Evolutionary conservation across 2,113 vertebrate species (phyloP).

Genomic region (Tetrao urogallus): DNA sequence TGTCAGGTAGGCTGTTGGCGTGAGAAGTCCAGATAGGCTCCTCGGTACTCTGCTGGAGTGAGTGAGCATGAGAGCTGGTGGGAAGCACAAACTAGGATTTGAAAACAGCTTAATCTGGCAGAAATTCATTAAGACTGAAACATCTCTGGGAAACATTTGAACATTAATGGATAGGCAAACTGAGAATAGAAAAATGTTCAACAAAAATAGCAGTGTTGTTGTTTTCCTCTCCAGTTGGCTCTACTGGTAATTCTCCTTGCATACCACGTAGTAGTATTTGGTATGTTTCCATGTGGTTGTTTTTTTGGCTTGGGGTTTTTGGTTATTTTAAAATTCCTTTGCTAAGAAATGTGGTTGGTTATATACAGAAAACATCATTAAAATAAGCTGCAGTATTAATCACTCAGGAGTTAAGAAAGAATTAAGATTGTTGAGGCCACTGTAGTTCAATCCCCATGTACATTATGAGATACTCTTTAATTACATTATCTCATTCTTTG

Average conservation of each 20-base stretch:
- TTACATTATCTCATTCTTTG: conserved; percentile 61
- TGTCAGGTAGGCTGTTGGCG: background rate
- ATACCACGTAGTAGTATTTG: background rate
- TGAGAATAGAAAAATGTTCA: conserved; percentile 13
- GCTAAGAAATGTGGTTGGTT: background rate
- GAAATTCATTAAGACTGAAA: conserved; percentile 1
- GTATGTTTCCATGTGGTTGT: background rate
- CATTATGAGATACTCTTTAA: conserved; percentile 57
- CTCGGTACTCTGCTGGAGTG: background rate
- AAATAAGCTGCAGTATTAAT: background rate
- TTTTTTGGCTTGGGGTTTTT: background rate
- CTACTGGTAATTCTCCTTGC: background rate
- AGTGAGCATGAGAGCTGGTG: background rate
- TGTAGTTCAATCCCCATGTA: conserved; percentile 16
- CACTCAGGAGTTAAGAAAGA: conserved; percentile 36
- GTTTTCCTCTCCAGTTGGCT: background rate
- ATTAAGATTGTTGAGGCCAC: conserved; percentile 3
- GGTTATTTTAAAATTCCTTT: background rate
- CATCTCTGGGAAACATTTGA: background rate
- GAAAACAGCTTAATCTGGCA: background rate
- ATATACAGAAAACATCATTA: background rate
- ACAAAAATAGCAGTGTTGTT: background rate
- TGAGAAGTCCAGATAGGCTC: background rate
- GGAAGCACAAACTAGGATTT: background rate
- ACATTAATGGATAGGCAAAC: background rate